Evolutionary conservation across 2,797 vertebrate species (phyloP).

Genomic region (Enteromius mattozi): DNA sequence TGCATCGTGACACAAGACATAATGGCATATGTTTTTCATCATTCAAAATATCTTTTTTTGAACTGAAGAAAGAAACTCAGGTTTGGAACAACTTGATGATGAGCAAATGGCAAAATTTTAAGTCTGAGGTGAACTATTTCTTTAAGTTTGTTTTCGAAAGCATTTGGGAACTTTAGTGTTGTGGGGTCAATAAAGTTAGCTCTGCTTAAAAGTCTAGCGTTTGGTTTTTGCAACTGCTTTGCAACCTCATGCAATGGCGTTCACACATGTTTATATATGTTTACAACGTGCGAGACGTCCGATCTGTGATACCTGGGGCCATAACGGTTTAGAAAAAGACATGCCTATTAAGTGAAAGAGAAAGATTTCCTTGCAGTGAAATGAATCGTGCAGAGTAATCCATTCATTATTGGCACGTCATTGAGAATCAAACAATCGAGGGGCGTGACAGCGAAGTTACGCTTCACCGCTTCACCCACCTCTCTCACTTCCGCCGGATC

Average conservation of each 20-base stretch:
- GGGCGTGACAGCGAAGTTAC: conserved; percentile 4
- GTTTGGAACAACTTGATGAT: background rate
- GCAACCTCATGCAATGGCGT: background rate
- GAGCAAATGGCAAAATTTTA: background rate
- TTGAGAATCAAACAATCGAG: conserved; percentile 31
- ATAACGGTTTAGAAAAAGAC: background rate
- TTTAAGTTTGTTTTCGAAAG: background rate
- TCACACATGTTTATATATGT: background rate
- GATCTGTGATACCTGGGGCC: background rate
- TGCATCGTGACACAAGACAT: conserved; percentile 19
- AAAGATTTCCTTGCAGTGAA: background rate
- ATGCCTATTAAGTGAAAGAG: background rate
- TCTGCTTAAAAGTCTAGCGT: background rate
- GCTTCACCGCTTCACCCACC: conserved; percentile 24
- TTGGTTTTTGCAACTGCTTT: background rate
- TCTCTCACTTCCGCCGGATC: conserved; percentile 49
- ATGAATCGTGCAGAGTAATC: conserved; percentile 9
- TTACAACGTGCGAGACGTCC: background rate
- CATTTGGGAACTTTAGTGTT: background rate
- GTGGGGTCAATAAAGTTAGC: background rate
- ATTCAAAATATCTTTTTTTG: background rate
- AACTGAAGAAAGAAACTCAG: background rate
- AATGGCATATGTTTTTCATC: background rate
- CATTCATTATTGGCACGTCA: conserved; percentile 20
- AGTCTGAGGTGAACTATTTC: background rate